These are phyloP conservation scores for Oryctes rhinoceros DNA, from an alignment of 1,140 invertebrate genomes.

Conservation along the genomic window DNA sequence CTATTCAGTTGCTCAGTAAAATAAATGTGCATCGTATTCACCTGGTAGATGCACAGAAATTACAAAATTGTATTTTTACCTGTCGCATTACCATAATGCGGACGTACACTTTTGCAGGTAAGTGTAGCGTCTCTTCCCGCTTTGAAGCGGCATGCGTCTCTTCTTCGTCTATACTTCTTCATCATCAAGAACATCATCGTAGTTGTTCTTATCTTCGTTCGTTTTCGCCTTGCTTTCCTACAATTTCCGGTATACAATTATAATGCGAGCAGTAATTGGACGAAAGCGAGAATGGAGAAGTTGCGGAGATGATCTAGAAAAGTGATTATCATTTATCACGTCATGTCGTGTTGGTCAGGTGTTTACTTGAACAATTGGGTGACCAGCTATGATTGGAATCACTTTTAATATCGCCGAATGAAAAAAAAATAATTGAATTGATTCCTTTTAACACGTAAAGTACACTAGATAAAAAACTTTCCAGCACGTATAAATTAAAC, in stretches of 20 bases:
- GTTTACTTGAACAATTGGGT: neutral
- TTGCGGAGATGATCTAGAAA: constrained; percentile 16
- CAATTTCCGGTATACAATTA: constrained; percentile 37
- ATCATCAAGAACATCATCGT: neutral
- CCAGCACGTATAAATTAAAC: too few species aligned
- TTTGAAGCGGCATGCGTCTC: neutral
- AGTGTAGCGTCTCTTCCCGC: neutral
- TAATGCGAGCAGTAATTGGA: constrained; percentile 22
- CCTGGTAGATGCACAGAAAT: too few species aligned
- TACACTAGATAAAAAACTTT: too few species aligned
- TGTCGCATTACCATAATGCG: too few species aligned
- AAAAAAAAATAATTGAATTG: too few species aligned
- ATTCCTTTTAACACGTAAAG: too few species aligned
- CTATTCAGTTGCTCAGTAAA: too few species aligned
- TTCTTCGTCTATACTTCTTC: neutral
- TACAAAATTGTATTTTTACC: too few species aligned
- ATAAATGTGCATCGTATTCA: too few species aligned
- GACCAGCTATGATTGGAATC: neutral
- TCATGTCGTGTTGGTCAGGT: neutral
- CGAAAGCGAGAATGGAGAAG: constrained; percentile 17
- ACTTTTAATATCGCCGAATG: too few species aligned
- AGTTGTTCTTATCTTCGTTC: constrained; percentile 9
- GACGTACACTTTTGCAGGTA: neutral
- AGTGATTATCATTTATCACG: constrained; percentile 26
- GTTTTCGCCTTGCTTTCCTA: constrained; percentile 18